phyloP scores from a whole-genome alignment of 2,888 invertebrate species.

The Desoria tigrina region DNA sequence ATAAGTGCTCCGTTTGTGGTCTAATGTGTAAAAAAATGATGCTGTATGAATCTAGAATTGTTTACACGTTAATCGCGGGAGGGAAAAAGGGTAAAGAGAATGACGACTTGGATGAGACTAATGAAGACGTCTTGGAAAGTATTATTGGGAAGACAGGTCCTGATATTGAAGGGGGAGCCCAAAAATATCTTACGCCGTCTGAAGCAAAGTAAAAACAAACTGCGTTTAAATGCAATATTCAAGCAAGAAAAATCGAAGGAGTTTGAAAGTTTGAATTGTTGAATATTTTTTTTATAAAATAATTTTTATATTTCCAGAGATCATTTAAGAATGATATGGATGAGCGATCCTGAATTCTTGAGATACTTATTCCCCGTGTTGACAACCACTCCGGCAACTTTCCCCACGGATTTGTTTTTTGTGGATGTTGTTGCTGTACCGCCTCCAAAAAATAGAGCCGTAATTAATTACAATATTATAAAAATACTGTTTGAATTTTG shows the following conservation, averaged over 20 bases:
- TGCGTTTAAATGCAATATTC: constrained; percentile 1
- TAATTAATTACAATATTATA: constrained; percentile 56
- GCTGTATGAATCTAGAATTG: constrained; percentile 48
- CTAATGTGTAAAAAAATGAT: constrained; percentile 40
- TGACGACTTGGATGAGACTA: background rate
- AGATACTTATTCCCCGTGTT: constrained; percentile 72
- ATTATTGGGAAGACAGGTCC: background rate
- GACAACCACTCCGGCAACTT: constrained; percentile 59
- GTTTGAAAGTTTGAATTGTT: too few relatives aligned
- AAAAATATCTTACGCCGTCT: constrained; percentile 49
- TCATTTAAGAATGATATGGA: constrained; percentile 72
- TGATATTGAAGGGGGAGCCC: constrained; percentile 19
- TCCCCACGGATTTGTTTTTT: constrained; percentile 83
- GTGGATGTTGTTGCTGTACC: constrained; percentile 80
- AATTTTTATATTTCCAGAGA: constrained; percentile 57
- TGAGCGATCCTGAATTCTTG: constrained; percentile 70
- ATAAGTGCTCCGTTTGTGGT: constrained; percentile 49
- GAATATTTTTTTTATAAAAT: background rate
- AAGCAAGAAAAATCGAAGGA: too few relatives aligned
- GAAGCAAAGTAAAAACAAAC: constrained; percentile 46
- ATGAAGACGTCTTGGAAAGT: constrained; percentile 5
- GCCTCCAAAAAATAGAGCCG: constrained; percentile 83
- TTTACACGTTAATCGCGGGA: constrained; percentile 37
- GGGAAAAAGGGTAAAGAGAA: background rate
- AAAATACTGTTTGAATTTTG: background rate